Evolutionary conservation across 2,888 invertebrate species (phyloP).

Genomic region (Oegoconia quadripuncta): DNA sequence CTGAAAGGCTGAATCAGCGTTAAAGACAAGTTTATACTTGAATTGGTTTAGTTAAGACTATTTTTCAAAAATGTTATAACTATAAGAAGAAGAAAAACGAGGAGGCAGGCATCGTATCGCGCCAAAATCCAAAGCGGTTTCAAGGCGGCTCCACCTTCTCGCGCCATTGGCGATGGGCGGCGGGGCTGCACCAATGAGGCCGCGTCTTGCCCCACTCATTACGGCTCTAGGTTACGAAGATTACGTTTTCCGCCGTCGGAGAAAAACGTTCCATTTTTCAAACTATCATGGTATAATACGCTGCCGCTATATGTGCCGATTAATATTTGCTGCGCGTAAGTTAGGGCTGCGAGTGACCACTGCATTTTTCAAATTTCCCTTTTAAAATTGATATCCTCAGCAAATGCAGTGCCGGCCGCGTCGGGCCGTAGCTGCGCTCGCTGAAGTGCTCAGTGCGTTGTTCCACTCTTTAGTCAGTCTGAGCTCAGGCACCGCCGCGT

Average conservation of each 20-base stretch:
- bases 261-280: conserved; percentile 39
- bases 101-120: conserved; percentile 51
- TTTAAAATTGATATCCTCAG: conserved; percentile 1
- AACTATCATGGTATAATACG: conserved; percentile 21
- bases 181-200: conserved; percentile 60
- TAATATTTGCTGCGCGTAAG: background rate
- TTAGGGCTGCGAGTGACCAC: background rate
- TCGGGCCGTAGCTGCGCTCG: conserved; percentile 6
- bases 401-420: conserved; percentile 1
- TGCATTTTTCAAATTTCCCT: background rate
- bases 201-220: conserved; percentile 62
- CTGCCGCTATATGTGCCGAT: background rate
- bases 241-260: conserved; percentile 53
- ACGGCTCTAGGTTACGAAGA: conserved; percentile 42
- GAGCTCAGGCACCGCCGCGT: conserved; percentile 37
- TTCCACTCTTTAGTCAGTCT: conserved; percentile 45
- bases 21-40: no score
- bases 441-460: conserved; percentile 3
- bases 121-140: conserved; percentile 58
- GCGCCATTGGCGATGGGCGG: conserved; percentile 64
- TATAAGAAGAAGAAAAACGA: conserved; percentile 37
- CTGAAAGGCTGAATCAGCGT: no score
- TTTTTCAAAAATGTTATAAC: conserved; percentile 4
- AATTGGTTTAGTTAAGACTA: no score
- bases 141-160: conserved; percentile 63